These are phyloP conservation scores for Mola mola DNA, from an alignment of 2,113 vertebrate species.

Conservation along the genomic window DNA sequence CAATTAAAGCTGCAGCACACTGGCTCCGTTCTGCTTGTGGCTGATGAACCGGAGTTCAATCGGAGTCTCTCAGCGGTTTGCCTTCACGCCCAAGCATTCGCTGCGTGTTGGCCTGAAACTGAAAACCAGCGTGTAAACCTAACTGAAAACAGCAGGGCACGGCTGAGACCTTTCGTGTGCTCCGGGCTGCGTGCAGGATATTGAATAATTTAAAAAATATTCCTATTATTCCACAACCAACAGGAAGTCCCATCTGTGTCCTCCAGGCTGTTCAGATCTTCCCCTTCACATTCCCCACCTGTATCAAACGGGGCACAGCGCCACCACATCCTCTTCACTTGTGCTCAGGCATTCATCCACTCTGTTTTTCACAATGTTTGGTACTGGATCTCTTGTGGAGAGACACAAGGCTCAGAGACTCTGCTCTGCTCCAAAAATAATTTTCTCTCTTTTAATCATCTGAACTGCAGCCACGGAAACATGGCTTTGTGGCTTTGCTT, in stretches of 20 bases:
- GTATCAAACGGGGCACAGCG: not conserved
- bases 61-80: slow-evolving; percentile 17
- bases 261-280: too few species aligned
- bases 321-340: too few species aligned
- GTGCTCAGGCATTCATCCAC: too few species aligned
- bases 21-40: slow-evolving; percentile 9
- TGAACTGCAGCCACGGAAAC: slow-evolving; percentile 50
- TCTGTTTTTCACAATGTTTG: too few species aligned
- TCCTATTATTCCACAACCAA: slow-evolving; percentile 51
- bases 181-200: slow-evolving; percentile 49
- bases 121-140: slow-evolving; percentile 14
- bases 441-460: slow-evolving; percentile 32
- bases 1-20: slow-evolving; percentile 27
- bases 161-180: not conserved
- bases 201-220: too few species aligned
- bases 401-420: slow-evolving; percentile 5
- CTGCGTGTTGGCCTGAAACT: too few species aligned
- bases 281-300: slow-evolving; percentile 60
- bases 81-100: too few species aligned
- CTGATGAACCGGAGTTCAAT: slow-evolving; percentile 21
- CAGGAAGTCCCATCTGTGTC: slow-evolving; percentile 72
- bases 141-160: slow-evolving; percentile 37
- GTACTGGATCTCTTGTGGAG: slow-evolving; percentile 14
- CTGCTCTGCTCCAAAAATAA: slow-evolving; percentile 18
- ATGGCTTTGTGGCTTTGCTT: slow-evolving; percentile 22